phyloP scores from a whole-genome alignment of 2,113 vertebrate genomes.

The Serilophus lunatus region DNA sequence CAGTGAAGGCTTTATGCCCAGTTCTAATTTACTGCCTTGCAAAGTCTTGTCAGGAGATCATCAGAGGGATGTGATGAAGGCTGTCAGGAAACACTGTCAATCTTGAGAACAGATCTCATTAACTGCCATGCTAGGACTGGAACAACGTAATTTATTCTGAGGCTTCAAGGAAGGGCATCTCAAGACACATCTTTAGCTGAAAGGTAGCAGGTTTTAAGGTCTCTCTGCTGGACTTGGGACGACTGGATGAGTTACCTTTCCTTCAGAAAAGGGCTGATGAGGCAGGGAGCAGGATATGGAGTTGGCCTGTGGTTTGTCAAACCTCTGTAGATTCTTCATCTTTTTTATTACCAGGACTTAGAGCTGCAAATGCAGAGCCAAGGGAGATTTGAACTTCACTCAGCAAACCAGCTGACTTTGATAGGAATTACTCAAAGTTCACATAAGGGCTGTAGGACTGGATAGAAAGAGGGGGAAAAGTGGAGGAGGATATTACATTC shows the following conservation, averaged over 20 bases:
- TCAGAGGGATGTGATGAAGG: not conserved
- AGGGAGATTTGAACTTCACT: constrained; percentile 41
- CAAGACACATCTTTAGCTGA: not conserved
- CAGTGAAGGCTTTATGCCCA: constrained; percentile 1
- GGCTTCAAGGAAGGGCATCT: not conserved
- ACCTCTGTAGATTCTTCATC: constrained; percentile 3
- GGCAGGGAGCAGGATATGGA: constrained; percentile 24
- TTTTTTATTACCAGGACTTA: constrained; percentile 47
- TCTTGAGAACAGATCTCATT: not conserved
- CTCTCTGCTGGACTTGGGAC: not conserved
- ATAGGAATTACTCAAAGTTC: constrained; percentile 55
- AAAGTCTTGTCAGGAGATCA: constrained; percentile 1
- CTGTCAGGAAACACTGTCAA: not conserved
- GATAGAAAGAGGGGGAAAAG: constrained; percentile 20
- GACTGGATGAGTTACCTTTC: not conserved
- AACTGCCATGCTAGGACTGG: not conserved
- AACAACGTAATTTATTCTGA: not conserved
- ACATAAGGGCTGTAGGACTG: constrained; percentile 41
- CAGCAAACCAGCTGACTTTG: constrained; percentile 52
- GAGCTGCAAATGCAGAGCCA: constrained; percentile 17
- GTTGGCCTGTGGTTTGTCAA: constrained; percentile 20
- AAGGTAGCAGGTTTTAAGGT: not conserved
- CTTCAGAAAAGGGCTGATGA: constrained; percentile 26
- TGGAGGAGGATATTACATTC: constrained; percentile 54
- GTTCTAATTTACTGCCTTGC: constrained; percentile 2